Base-by-base conservation (phyloP, 2,797 vertebrate species). In the Crocidura indochinensis region DNA sequence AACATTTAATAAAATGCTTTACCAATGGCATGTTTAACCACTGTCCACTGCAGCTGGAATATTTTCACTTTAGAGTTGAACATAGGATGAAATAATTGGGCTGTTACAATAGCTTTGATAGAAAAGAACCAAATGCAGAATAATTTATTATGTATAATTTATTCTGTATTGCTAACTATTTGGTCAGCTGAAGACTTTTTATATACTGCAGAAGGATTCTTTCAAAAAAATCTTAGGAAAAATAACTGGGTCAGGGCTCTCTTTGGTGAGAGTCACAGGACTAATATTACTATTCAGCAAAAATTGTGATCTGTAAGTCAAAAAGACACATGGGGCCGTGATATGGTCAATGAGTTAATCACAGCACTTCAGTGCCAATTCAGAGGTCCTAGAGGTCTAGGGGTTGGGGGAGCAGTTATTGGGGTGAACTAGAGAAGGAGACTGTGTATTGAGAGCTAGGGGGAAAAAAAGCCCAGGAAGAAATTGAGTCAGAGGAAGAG, bases 1-100 rank as follows among this genome's bases (percentile, higher is more conserved):
- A 38, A 38, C 38, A 38, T 38, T 38, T 38, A 84, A 51, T 72
- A 29, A 94, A 87, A 85, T 83, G 38, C 46, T n/a, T 72, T 83
- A 87, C 20, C 7, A 2, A 5, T 12, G 75, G 38, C 3, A 6
- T 77, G 1, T 74, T 73, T 68, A 69, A 56, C 10, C 31, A 44
- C 68, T 47, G 64, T 14, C 29, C 20, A 22, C 17, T 17, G 10
- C 2, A 29, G 47, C 19, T 69, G 56, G 29, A 22, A 82, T 10
- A 8, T 72, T 88, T 90, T 65, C 22, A 2, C 73, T 62, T 62
- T 49, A n/a, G 51, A 75, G 17, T n/a, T 85, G 56, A 17, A 26
- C 65, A 24, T 49, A 8, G 24, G 60, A 80, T 68, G 31, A 72
- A 82, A 65, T 46, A 12, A 68, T 15, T 12, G 29, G 24, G 27